Evolutionary conservation across 2,888 invertebrate genomes (phyloP).

Genomic region (Drosophila mercatorum): DNA sequence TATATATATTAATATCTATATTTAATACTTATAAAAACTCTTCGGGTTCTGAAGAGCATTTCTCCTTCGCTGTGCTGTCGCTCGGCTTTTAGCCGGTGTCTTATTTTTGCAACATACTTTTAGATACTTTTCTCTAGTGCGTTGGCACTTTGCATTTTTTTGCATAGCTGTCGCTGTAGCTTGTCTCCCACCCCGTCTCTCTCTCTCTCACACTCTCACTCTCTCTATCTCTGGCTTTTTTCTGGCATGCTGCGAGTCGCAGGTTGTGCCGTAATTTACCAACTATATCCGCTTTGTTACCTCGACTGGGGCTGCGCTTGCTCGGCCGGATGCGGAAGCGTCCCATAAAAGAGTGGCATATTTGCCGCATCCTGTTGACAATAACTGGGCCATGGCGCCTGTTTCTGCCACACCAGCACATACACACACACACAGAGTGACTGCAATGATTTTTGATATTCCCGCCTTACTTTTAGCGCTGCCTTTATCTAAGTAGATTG

Average conservation of each 20-base stretch:
- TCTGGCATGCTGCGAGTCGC: constrained; percentile 52
- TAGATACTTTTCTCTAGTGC: constrained; percentile 59
- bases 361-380: constrained; percentile 81
- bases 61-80: background rate
- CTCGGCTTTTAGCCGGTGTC: constrained; percentile 21
- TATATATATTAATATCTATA: too few relatives aligned
- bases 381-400: constrained; percentile 63
- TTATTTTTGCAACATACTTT: constrained; percentile 54
- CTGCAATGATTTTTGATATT: constrained; percentile 40
- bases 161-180: constrained; percentile 17
- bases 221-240: background rate
- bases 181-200: background rate
- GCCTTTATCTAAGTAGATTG: background rate
- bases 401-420: constrained; percentile 14
- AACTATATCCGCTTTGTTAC: constrained; percentile 76
- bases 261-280: constrained; percentile 76
- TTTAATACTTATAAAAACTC: too few relatives aligned
- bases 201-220: background rate
- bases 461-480: constrained; percentile 18
- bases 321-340: constrained; percentile 66
- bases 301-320: constrained; percentile 43
- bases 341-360: constrained; percentile 78
- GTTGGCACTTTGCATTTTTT: constrained; percentile 61
- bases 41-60: constrained; percentile 4
- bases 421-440: background rate